A percentile compares a stretch with the other conserved stretches of the same genome.
These are phyloP conservation scores for Psilopogon haemacephalus DNA, from an alignment of 2,113 vertebrate genomes.

Conservation along the genomic window DNA sequence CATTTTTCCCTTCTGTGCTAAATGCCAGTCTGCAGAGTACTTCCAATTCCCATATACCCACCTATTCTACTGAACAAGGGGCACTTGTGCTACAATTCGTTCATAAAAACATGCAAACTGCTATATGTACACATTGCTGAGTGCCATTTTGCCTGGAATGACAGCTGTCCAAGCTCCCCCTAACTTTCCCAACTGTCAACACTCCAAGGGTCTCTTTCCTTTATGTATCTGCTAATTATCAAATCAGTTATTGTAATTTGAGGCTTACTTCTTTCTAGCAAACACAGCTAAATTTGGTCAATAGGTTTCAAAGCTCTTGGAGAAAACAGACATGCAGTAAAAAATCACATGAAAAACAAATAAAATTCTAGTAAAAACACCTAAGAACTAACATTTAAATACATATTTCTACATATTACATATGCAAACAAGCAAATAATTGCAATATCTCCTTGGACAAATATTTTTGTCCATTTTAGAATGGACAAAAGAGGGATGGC, in stretches of 20 bases:
- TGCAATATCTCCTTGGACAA: not conserved
- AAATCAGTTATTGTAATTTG: not conserved
- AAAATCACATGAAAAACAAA: not conserved
- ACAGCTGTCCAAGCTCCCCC: too few relatives aligned
- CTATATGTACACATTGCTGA: not conserved
- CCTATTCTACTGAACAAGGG: not conserved
- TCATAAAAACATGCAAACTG: fast-evolving
- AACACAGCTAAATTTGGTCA: not conserved
- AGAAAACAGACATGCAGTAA: not conserved
- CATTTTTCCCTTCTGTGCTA: not conserved
- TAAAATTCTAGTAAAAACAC: not conserved
- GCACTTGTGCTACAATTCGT: fast-evolving
- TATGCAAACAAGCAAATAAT: not conserved
- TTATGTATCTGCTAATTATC: not conserved
- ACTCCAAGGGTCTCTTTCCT: not conserved
- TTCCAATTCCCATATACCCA: not conserved
- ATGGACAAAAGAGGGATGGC: not conserved
- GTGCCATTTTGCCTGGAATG: not conserved
- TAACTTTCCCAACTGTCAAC: not conserved
- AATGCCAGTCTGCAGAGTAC: not conserved
- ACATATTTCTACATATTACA: not conserved
- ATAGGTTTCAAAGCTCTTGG: not conserved
- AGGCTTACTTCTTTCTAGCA: not conserved
- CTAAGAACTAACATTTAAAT: not conserved
- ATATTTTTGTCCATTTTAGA: not conserved